phyloP scores from a whole-genome alignment of 2,113 vertebrate genomes.

The Gulo gulo region DNA sequence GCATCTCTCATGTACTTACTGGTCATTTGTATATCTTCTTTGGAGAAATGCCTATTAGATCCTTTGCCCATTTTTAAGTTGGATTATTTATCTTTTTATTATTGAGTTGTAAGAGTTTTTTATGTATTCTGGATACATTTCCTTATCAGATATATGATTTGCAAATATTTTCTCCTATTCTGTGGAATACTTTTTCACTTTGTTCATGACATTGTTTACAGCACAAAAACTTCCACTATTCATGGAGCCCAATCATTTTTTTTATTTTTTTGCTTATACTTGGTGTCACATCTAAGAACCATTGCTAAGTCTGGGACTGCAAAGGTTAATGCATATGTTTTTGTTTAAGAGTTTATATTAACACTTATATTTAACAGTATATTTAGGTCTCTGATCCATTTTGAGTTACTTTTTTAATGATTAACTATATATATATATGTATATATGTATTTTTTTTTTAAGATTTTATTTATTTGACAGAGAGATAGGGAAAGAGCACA shows the following conservation, averaged over 20 bases:
- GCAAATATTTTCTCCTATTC: not conserved
- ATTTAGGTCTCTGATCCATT: not conserved
- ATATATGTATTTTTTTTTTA: too few species aligned
- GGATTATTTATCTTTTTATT: not conserved
- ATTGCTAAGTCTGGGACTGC: not conserved
- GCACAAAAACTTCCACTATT: not conserved
- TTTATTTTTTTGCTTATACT: not conserved
- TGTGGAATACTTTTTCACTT: not conserved
- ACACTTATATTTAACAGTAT: too few species aligned
- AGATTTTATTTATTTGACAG: too few species aligned
- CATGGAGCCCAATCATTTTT: not conserved
- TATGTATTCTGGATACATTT: not conserved
- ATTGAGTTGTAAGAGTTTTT: not conserved
- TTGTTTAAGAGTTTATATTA: slow-evolving; percentile 4
- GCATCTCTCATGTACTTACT: not conserved
- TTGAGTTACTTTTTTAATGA: not conserved
- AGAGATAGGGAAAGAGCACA: too few species aligned
- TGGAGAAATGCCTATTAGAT: not conserved
- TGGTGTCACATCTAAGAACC: not conserved
- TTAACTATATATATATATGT: too few species aligned
- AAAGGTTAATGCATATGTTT: not conserved
- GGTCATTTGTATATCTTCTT: not conserved
- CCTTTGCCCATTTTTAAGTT: not conserved
- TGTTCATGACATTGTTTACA: not conserved
- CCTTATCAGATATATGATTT: not conserved